phyloP scores from a whole-genome alignment of 2,888 invertebrate species.

The Mythimna impura region DNA sequence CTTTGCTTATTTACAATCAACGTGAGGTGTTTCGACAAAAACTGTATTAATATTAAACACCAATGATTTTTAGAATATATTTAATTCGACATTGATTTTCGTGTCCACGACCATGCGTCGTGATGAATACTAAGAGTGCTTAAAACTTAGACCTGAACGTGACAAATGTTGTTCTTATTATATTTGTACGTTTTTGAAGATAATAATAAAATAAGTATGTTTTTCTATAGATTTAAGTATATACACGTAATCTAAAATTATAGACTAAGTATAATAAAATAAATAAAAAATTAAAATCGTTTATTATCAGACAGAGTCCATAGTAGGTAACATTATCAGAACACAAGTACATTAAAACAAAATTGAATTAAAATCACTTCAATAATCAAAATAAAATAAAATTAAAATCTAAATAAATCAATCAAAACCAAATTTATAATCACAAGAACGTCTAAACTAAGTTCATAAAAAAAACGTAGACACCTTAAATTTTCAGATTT shows the following conservation, averaged over 20 bases:
- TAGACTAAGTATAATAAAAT: no score
- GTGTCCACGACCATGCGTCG: slow-evolving; percentile 49
- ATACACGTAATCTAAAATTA: neutral
- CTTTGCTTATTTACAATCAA: slow-evolving; percentile 39
- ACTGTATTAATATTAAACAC: slow-evolving; percentile 62
- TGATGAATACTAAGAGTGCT: slow-evolving; percentile 55
- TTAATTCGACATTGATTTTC: slow-evolving; percentile 63
- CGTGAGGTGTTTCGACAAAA: slow-evolving; percentile 55
- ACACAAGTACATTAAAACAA: no score
- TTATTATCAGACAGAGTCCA: no score
- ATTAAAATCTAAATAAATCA: no score
- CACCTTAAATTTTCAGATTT: neutral
- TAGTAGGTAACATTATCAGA: no score
- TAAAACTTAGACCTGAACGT: slow-evolving; percentile 35
- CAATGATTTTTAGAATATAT: slow-evolving; percentile 56
- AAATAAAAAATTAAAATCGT: no score
- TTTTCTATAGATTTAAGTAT: neutral
- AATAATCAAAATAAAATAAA: no score
- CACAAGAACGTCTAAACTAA: neutral
- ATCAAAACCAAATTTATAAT: no score
- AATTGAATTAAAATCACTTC: no score
- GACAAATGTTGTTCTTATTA: slow-evolving; percentile 28
- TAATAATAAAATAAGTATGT: neutral
- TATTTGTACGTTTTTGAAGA: neutral
- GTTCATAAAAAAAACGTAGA: neutral